A percentile compares a stretch with the other conserved stretches of the same genome.
Conservation (phyloP, 2,888 invertebrate species). For the Polyommatus icarus region DNA sequence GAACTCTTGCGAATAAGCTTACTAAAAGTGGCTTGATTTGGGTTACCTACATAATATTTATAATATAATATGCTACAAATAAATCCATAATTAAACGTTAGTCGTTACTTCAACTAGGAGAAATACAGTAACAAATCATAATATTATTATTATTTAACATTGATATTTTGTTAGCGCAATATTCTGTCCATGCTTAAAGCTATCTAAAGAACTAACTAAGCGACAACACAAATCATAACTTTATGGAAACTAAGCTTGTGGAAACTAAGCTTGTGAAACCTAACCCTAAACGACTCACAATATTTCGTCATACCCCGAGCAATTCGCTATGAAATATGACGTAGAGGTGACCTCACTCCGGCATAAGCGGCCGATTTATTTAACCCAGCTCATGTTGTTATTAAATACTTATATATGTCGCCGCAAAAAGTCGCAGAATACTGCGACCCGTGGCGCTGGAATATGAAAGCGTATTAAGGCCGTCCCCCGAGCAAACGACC, state of each 20-base stretch:
- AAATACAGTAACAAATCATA: no score
- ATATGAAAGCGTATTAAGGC: conserved; percentile 19
- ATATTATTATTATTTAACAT: no score
- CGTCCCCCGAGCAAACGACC: no score
- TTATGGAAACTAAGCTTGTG: neutral
- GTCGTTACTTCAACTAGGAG: no score
- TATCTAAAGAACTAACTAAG: neutral
- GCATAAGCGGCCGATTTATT: conserved; percentile 3
- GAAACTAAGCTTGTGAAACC: neutral
- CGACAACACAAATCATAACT: neutral
- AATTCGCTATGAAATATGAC: conserved; percentile 6
- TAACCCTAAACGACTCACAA: neutral
- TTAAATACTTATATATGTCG: conserved; percentile 15
- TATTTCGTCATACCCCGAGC: neutral
- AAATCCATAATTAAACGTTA: no score
- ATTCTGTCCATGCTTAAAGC: no score
- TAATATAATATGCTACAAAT: no score
- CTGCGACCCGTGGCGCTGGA: neutral
- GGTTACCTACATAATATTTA: no score
- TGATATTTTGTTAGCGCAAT: no score
- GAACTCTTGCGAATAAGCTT: neutral
- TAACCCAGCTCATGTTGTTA: conserved; percentile 19
- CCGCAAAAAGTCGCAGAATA: conserved; percentile 10
- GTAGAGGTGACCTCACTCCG: conserved; percentile 5
- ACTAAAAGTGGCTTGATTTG: neutral